phyloP scores from a whole-genome alignment of 2,797 vertebrate species.

The Coluber constrictor region DNA sequence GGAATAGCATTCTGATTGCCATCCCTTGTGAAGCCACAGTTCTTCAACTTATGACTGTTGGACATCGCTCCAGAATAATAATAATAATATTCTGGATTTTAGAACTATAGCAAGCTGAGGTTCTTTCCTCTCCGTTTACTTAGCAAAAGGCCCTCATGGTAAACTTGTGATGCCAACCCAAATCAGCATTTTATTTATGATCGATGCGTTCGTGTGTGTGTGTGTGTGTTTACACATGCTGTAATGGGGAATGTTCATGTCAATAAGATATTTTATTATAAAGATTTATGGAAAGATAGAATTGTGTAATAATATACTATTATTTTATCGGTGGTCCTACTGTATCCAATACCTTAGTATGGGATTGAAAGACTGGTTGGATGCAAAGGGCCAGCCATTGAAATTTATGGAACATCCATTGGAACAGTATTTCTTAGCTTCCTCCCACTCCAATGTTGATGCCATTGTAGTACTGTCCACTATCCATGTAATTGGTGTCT shows the following conservation, averaged over 20 bases:
- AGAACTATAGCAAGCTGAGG: slow-evolving; percentile 58
- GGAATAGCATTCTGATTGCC: slow-evolving; percentile 30
- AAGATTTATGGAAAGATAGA: slow-evolving; percentile 74
- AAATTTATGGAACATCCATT: slow-evolving; percentile 1
- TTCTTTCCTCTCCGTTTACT: slow-evolving; percentile 42
- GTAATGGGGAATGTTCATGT: slow-evolving; percentile 64
- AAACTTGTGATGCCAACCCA: slow-evolving; percentile 44
- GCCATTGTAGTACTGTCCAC: slow-evolving; percentile 50
- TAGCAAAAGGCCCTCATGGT: slow-evolving; percentile 41
- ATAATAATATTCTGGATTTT: slow-evolving; percentile 36
- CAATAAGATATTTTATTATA: slow-evolving; percentile 79
- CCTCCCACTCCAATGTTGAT: slow-evolving; percentile 45
- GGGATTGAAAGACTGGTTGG: slow-evolving; percentile 13
- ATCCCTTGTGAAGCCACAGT: background rate
- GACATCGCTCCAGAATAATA: background rate
- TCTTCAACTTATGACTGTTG: background rate
- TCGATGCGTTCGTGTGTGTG: slow-evolving; percentile 32
- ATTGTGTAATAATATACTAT: slow-evolving; percentile 68
- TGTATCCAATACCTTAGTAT: slow-evolving; percentile 40
- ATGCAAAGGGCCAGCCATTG: slow-evolving; percentile 47
- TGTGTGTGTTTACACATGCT: slow-evolving; percentile 57
- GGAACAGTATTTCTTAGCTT: slow-evolving; percentile 29
- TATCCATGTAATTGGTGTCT: slow-evolving; percentile 33
- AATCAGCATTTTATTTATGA: slow-evolving; percentile 60
- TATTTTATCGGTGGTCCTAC: slow-evolving; percentile 56